Evolutionary conservation across 1,140 invertebrate species (phyloP).

Genomic region (Conus betulinus): DNA sequence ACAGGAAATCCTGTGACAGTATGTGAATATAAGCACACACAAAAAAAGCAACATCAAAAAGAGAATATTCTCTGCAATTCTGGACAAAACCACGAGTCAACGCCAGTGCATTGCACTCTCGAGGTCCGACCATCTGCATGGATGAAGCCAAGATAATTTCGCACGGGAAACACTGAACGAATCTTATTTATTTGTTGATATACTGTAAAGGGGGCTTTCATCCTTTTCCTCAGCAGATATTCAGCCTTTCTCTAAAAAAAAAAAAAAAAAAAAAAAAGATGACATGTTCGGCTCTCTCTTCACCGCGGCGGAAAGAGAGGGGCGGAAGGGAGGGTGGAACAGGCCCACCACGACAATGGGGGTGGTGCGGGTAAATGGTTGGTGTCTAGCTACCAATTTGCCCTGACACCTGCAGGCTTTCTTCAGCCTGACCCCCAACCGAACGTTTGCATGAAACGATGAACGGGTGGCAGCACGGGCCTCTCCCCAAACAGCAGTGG

Average conservation of each 20-base stretch:
- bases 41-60: too few species aligned
- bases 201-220: too few species aligned
- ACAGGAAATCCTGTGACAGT: too few species aligned
- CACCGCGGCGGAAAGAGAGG: neutral
- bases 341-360: neutral
- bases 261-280: neutral
- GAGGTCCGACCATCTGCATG: too few species aligned
- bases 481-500: neutral
- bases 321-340: neutral
- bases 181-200: too few species aligned
- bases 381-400: slow-evolving; percentile 28
- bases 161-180: too few species aligned
- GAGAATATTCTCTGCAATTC: too few species aligned
- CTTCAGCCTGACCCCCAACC: neutral
- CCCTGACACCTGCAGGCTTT: slow-evolving; percentile 22
- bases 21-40: too few species aligned
- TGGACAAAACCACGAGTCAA: too few species aligned
- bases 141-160: too few species aligned
- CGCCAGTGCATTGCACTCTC: too few species aligned
- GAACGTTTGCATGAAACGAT: slow-evolving; percentile 17
- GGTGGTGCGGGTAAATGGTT: neutral
- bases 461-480: neutral
- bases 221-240: too few species aligned
- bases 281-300: neutral
- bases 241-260: neutral